These are phyloP conservation scores for Crypturellus tataupa DNA, from an alignment of 2,797 vertebrate species.

Conservation along the genomic window DNA sequence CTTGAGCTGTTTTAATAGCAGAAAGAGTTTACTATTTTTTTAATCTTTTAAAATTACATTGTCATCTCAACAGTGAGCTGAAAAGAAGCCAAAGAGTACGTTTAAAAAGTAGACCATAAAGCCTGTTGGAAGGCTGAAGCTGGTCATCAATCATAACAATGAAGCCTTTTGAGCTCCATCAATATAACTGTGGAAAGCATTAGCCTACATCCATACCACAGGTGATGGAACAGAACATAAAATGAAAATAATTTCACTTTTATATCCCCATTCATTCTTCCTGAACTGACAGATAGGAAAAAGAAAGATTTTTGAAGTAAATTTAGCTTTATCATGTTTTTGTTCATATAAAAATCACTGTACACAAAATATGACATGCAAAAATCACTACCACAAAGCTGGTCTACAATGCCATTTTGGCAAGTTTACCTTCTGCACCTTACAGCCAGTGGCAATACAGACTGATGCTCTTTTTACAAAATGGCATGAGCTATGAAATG, in stretches of 20 bases:
- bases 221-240: background rate
- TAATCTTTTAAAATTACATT: background rate
- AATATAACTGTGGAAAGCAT: background rate
- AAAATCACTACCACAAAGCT: background rate
- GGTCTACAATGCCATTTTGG: background rate
- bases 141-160: fast-evolving
- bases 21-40: background rate
- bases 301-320: background rate
- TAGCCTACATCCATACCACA: background rate
- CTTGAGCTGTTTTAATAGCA: background rate
- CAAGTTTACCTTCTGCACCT: background rate
- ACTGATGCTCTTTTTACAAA: background rate
- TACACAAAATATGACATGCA: background rate
- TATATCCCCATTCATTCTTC: background rate
- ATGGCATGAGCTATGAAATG: background rate
- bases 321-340: background rate
- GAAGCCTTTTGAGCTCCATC: background rate
- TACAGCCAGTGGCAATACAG: background rate
- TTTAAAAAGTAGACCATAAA: background rate
- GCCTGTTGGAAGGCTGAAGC: fast-evolving
- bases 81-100: background rate
- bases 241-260: background rate
- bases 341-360: background rate
- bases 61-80: background rate
- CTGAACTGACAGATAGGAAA: background rate